Base-by-base conservation (phyloP, 2,888 invertebrate species). In the Elegia similella region DNA sequence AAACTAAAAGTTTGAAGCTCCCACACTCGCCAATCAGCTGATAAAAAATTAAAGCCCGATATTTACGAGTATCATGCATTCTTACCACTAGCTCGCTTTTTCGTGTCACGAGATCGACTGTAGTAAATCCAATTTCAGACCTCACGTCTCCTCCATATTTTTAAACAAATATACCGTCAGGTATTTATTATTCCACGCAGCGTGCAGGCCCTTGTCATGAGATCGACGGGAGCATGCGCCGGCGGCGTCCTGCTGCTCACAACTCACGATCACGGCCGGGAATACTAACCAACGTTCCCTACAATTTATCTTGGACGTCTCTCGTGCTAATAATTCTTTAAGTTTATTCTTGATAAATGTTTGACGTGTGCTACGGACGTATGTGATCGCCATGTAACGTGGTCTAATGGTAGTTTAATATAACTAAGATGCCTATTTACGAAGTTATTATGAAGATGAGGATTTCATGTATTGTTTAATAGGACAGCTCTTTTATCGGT, bases 231-330 rank as follows among this genome's bases (percentile, higher is more conserved):
- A 43, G 47, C 48, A 42, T 42, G 42, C 34, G 48, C 47, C 46
- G 56, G 16, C 48, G 42, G 34, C 47, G 48, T 29, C 48, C 34
- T 29, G 48, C 47, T 15, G 47, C 53, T 53, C 52, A 7, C 52
- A 42, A 52, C 52, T 52, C 53, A 53, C 53, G 42, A 42, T 8
- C 53, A 53, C 43, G 30, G 10, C 29, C 53, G 10, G 29, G 53
- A 53, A 53, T 53, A 53, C 53, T 53, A 53, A 53, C 53, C 30
- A 30, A 42, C 29, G 30, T 34, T 34, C 29, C 50, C 34, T 50
- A 50, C 34, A 38, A 34, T 50, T 50, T 50, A 50, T 50, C 34
- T 17, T 34, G 6, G 12, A 50, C 34, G 50, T 50, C 48, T 17
- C 17, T 15, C 12, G 12, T 10, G 50, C 34, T 34, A 50, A 50